These are phyloP conservation scores for Bergia sp. DNA, from an alignment of 92 coral and sea anemone genomes.

Conservation along the genomic window DNA sequence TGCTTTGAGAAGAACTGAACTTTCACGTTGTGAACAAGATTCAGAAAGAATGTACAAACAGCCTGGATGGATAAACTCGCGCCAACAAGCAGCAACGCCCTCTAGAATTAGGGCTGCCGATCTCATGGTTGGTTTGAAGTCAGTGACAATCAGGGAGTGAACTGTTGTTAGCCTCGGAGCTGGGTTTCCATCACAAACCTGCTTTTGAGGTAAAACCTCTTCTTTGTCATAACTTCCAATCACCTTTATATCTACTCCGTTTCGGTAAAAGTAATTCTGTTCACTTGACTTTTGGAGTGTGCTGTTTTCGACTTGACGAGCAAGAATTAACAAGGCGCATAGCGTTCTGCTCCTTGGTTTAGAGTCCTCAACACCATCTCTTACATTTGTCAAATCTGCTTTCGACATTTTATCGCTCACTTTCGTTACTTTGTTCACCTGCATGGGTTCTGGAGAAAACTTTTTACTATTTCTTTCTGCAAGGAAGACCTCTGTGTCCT, in stretches of 20 bases:
- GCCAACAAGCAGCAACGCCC: slow-evolving; percentile 46
- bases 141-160: slow-evolving; percentile 40
- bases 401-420: not conserved
- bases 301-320: slow-evolving; percentile 10
- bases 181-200: not conserved
- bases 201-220: not conserved
- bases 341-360: not conserved
- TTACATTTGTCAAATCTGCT: not conserved
- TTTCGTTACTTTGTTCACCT: not conserved
- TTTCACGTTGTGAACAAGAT: slow-evolving; percentile 31
- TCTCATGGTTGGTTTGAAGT: slow-evolving; percentile 51
- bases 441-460: not conserved
- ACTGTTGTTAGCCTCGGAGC: not conserved
- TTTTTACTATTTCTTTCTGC: slow-evolving; percentile 4
- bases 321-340: slow-evolving; percentile 7
- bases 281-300: slow-evolving; percentile 30
- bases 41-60: slow-evolving; percentile 73
- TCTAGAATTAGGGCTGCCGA: slow-evolving; percentile 58
- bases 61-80: slow-evolving; percentile 68
- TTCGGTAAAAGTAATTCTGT: slow-evolving; percentile 3
- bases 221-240: slow-evolving; percentile 6
- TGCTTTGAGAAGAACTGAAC: slow-evolving; percentile 50
- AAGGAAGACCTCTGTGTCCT: slow-evolving; percentile 39
- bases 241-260: slow-evolving; percentile 12
- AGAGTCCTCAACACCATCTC: not conserved